Evolutionary conservation across 1,140 invertebrate species (phyloP).

Genomic region (Hyposmocoma kahamanoa): DNA sequence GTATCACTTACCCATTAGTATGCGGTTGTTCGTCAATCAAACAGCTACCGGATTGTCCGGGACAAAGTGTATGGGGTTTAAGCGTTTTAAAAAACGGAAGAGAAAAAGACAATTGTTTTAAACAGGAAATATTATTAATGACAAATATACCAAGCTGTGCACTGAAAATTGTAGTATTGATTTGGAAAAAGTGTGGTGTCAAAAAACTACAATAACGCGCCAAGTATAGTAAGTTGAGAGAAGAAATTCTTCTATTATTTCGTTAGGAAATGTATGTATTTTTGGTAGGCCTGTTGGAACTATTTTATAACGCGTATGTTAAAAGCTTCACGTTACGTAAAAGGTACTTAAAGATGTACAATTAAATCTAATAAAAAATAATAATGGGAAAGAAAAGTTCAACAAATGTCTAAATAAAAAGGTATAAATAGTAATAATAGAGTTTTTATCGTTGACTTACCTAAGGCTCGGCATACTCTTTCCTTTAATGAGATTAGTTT

Average conservation of each 20-base stretch:
- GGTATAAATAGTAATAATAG: too few relatives aligned
- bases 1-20: conserved; percentile 84
- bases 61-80: conserved; percentile 72
- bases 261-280: too few relatives aligned
- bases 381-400: conserved; percentile 10
- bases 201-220: conserved; percentile 9
- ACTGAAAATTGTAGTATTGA: conserved; percentile 12
- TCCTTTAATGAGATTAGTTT: conserved; percentile 89
- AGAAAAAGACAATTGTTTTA: conserved; percentile 62
- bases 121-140: conserved; percentile 45
- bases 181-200: conserved; percentile 1
- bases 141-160: conserved; percentile 59
- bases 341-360: too few relatives aligned
- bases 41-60: conserved; percentile 79
- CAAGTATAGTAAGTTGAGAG: too few relatives aligned
- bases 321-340: too few relatives aligned
- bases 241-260: too few relatives aligned
- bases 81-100: conserved; percentile 75
- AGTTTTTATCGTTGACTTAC: too few relatives aligned
- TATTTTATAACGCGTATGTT: too few relatives aligned
- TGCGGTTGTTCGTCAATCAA: conserved; percentile 89
- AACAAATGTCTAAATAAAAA: too few relatives aligned
- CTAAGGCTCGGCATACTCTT: conserved; percentile 97
- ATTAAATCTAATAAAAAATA: conserved; percentile 5
- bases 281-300: too few relatives aligned